Base-by-base conservation (phyloP, 2,797 vertebrate genomes). In the Brotula barbata region DNA sequence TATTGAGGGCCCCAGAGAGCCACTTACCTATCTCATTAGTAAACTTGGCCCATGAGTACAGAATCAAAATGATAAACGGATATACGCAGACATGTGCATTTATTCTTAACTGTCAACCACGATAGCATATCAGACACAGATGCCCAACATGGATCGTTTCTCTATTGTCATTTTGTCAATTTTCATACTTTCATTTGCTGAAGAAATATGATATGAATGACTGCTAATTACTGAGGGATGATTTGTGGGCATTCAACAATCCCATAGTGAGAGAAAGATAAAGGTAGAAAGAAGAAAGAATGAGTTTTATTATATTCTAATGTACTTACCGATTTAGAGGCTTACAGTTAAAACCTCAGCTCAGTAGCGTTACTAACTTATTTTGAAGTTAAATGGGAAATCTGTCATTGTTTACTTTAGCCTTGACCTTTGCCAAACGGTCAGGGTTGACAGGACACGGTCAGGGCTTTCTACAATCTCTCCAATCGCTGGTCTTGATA, bases 401-500 rank as follows among this genome's bases (percentile, higher is more conserved):
- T 33, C 57, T 64, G 65, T 64, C 53, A 66, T 58, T 44, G 64
- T 71, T 83, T 71, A 74, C 36, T 37, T 68, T 22, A 34, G 37
- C 19, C 20, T 56, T 80, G 64, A 82, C 78, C 79, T 76, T 70
- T 62, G 63, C 66, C 78, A 81, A 72, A 64, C 19, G 64, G 78
- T 68, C 7, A 15, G 53, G 63, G 31, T 73, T 68, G 66, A 69
- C 54, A 17, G 1, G 13, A 58, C 31, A 67, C 31, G 40, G 64
- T 54, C 15, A 23, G 46, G 53, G 42, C 45, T 68, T 53, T 36
- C 58, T 33, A 14, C 75, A 75, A 79, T 86, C 80, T 66, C 42
- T 77, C 78, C 77, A 68, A 80, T 86, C 78, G 42, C 64, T 44
- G 23, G 19, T 57, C 71, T 52, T 69, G 70, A 81, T 83, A 84